Conservation (phyloP, 2,888 invertebrate genomes). For the Aromia moschata region DNA sequence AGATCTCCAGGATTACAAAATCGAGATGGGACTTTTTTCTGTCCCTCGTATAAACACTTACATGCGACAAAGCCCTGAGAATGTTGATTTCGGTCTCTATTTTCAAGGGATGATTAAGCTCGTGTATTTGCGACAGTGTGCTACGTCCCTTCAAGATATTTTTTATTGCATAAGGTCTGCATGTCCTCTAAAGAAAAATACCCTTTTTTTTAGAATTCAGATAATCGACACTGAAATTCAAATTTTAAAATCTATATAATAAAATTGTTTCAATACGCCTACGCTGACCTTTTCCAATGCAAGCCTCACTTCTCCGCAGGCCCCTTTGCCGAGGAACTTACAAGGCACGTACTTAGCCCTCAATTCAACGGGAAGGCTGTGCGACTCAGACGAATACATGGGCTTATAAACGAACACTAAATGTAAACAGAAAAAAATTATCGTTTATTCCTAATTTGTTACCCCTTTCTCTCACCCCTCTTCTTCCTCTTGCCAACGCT, state of each 20-base stretch:
- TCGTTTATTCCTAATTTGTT: too few relatives aligned
- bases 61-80: constrained; percentile 79
- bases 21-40: too few relatives aligned
- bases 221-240: too few relatives aligned
- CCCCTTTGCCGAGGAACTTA: constrained; percentile 80
- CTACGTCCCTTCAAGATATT: constrained; percentile 76
- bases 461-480: too few relatives aligned
- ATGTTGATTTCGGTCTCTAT: constrained; percentile 84
- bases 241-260: background rate
- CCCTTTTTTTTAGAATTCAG: too few relatives aligned
- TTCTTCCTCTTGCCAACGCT: constrained; percentile 69
- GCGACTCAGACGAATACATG: constrained; percentile 29
- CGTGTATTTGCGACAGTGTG: constrained; percentile 60
- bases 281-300: constrained; percentile 76
- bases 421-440: too few relatives aligned
- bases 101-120: constrained; percentile 68
- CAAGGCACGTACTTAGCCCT: constrained; percentile 77
- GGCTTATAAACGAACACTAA: constrained; percentile 37
- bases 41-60: too few relatives aligned
- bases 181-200: constrained; percentile 66
- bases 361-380: constrained; percentile 70
- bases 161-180: constrained; percentile 84
- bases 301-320: constrained; percentile 84
- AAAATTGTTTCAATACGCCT: too few relatives aligned
- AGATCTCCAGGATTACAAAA: constrained; percentile 40